phyloP scores from a whole-genome alignment of 2,113 vertebrate genomes.

The Orycteropus afer region DNA sequence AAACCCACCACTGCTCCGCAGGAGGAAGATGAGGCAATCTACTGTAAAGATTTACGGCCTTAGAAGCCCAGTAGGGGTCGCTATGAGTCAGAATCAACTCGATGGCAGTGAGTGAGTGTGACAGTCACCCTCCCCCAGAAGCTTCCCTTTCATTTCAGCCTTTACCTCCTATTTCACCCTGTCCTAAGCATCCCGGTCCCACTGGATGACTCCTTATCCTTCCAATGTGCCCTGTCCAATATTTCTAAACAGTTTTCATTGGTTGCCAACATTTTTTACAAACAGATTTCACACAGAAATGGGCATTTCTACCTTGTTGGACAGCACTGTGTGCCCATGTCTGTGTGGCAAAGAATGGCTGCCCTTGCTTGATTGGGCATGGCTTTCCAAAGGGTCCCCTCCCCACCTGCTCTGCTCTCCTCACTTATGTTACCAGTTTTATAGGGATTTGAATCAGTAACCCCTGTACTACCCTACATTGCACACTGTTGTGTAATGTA shows the following conservation, averaged over 20 bases:
- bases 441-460: neutral
- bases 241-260: constrained; percentile 42
- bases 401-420: neutral
- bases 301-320: neutral
- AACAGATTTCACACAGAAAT: constrained; percentile 27
- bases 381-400: neutral
- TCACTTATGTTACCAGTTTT: neutral
- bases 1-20: no score
- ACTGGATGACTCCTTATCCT: neutral
- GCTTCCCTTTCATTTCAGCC: neutral
- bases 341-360: neutral
- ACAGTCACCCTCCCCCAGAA: neutral
- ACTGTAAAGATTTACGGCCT: no score
- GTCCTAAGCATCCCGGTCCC: neutral
- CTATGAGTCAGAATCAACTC: no score
- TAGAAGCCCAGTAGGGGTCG: no score
- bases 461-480: neutral
- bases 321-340: constrained; percentile 23
- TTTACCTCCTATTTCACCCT: neutral
- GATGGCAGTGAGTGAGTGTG: no score
- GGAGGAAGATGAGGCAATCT: no score
- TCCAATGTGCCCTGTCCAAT: neutral
- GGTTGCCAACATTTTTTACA: constrained; percentile 25
- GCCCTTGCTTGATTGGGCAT: neutral
- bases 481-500: neutral